A percentile compares a stretch with the other conserved stretches of the same genome.
phyloP scores from a whole-genome alignment of 2,888 invertebrate genomes.

The Philaethria dido region DNA sequence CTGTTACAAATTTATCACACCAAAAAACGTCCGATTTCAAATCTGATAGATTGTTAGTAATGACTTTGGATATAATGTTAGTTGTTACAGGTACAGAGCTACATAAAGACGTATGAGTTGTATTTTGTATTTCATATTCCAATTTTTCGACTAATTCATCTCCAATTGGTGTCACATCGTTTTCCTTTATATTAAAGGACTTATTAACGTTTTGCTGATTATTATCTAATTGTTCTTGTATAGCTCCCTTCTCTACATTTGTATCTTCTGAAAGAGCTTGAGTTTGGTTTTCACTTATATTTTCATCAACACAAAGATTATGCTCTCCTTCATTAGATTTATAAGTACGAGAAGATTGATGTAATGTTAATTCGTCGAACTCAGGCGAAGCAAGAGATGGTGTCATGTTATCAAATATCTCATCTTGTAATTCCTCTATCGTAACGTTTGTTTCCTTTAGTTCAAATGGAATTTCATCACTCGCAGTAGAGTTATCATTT shows the following conservation, averaged over 20 bases:
- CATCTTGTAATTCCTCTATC: conserved; percentile 63
- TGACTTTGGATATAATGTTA: conserved; percentile 56
- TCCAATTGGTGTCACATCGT: not conserved
- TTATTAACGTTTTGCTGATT: conserved; percentile 49
- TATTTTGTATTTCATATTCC: conserved; percentile 8
- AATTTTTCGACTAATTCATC: not conserved
- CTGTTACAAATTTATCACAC: conserved; percentile 75
- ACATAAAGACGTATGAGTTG: conserved; percentile 13
- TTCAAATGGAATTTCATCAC: conserved; percentile 67
- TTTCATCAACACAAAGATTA: conserved; percentile 51
- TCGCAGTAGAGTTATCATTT: conserved; percentile 71
- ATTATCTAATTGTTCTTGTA: not conserved
- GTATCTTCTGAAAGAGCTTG: conserved; percentile 59
- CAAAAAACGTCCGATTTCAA: conserved; percentile 83
- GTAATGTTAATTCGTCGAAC: conserved; percentile 24
- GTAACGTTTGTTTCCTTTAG: conserved; percentile 57
- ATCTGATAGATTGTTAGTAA: conserved; percentile 64
- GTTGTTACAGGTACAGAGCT: conserved; percentile 45
- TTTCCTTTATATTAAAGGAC: conserved; percentile 1
- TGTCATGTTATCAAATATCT: conserved; percentile 53
- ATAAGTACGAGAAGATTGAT: not conserved
- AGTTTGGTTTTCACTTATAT: conserved; percentile 63
- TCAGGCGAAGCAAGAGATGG: conserved; percentile 24
- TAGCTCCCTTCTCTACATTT: not conserved
- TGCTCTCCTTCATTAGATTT: conserved; percentile 46